Evolutionary conservation across 2,113 vertebrate species (phyloP), one percentile per base, ranked within the genome.

Genomic region (Antennarius striatus): DNA sequence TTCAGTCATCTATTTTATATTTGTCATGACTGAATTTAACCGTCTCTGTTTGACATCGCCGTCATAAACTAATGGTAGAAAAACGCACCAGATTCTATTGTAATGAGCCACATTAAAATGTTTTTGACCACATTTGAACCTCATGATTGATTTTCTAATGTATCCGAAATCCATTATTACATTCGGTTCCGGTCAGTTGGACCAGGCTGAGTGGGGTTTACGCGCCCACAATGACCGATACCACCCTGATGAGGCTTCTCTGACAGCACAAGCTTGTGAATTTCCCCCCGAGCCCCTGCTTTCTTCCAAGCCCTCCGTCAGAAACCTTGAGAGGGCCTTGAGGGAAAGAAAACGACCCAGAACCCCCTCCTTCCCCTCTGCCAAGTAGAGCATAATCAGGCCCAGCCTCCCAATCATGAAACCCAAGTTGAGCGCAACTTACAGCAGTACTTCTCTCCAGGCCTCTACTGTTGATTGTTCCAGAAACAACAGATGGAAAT

Each of bases 401-500:
- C 87, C 81, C 90, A 90, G 91, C 88, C 83, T 90, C 81, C 82
- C 78, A 92, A 92, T 91, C 90, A 91, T 84, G 86, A 84, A 93
- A 91, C 86, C 84, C 85, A 90, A 92, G 90, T 88, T 91, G 80
- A 90, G 87, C 79, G 68, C 80, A 56, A 91, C 85, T 86, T 84
- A 81, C 83, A 86, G 78, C 78, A 77, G 29, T 61, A 32, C 83
- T 75, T 79, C 80, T 90, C 82, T 67, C 75, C 42, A 86, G 86
- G 84, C 80, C 82, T 71, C 73, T 1, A 75, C 70, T 63, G 83
- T 88, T 92, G 92, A 93, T 92, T 92, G 88, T 90, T 93, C 89
- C 90, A 91, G 88, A 90, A 91, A 92, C 91, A 91, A 90, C 90
- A 91, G 87, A 93, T 92, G 92, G 91, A 92, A 93, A 92, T 88